Evolutionary conservation across 2,888 invertebrate species (phyloP).

Genomic region (Maniola hyperantus): DNA sequence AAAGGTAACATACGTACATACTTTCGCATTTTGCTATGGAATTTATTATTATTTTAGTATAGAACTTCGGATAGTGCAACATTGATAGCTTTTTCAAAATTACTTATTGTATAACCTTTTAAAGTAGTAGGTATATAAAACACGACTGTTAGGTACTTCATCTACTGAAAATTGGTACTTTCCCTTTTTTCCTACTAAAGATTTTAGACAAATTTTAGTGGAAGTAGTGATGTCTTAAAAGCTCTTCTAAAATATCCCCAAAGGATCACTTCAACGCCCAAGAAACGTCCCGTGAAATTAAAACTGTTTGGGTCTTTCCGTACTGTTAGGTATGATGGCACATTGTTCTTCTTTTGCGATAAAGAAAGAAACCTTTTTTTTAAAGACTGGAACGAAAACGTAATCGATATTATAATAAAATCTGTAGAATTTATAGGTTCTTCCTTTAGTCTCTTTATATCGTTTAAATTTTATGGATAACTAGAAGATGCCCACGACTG

Average conservation of each 20-base stretch:
- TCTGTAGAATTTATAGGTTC: no score
- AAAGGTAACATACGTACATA: no score
- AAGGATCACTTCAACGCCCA: constrained; percentile 75
- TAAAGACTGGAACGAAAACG: not conserved
- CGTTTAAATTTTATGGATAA: no score
- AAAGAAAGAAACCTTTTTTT: not conserved
- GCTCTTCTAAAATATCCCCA: constrained; percentile 76
- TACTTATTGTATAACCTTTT: no score
- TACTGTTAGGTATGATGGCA: constrained; percentile 30
- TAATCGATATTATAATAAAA: not conserved
- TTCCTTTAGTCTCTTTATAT: no score
- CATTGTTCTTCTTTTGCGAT: constrained; percentile 18
- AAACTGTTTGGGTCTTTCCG: constrained; percentile 60
- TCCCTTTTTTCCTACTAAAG: not conserved
- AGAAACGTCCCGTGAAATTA: constrained; percentile 81
- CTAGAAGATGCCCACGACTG: no score
- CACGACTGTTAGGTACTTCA: not conserved
- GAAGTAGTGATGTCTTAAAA: constrained; percentile 42
- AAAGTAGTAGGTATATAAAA: no score
- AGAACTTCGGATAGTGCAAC: no score
- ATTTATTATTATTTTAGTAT: no score
- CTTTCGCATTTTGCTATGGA: no score
- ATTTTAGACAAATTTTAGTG: not conserved
- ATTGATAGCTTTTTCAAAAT: no score
- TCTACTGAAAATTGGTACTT: not conserved